phyloP scores from a whole-genome alignment of 2,113 vertebrate species.

The Calidris pygmaea region DNA sequence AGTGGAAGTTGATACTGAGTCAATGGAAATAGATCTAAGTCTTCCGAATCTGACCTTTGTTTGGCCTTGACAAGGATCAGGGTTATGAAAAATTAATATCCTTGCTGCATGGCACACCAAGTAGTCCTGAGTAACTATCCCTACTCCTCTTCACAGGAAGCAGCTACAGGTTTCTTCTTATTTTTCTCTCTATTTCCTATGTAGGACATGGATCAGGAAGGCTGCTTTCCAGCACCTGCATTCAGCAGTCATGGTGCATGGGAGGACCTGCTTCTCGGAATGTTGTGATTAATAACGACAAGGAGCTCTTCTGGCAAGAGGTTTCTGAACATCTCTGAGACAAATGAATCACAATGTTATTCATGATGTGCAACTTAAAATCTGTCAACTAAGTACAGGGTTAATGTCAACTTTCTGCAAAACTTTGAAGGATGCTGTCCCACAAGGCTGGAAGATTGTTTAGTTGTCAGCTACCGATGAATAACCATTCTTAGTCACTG shows the following conservation, averaged over 20 bases:
- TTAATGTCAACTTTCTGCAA: constrained; percentile 19
- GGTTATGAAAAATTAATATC: not conserved
- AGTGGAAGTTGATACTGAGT: not conserved
- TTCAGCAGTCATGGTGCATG: not conserved
- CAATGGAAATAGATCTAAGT: not conserved
- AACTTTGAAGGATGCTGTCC: constrained; percentile 11
- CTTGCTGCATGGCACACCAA: not conserved
- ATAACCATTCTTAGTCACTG: constrained; percentile 38
- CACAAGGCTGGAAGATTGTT: not conserved
- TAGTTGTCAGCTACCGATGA: constrained; percentile 1
- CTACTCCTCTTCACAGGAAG: not conserved
- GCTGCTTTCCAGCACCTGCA: not conserved
- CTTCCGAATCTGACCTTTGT: not conserved
- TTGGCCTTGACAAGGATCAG: not conserved
- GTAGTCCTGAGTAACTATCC: not conserved
- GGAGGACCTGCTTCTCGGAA: not conserved
- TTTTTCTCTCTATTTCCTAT: not conserved
- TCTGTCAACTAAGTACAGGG: not conserved
- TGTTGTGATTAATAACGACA: constrained; percentile 3
- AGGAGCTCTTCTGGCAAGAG: not conserved
- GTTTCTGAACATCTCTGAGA: not conserved
- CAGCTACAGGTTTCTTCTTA: not conserved
- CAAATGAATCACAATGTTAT: constrained; percentile 36
- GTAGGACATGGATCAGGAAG: not conserved
- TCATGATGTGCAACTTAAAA: constrained; percentile 5